Percentiles rank a stretch among this genome's conserved stretches.
Evolutionary conservation across 2,888 invertebrate genomes (phyloP).

Genomic region (Anoplius nigerrimus): DNA sequence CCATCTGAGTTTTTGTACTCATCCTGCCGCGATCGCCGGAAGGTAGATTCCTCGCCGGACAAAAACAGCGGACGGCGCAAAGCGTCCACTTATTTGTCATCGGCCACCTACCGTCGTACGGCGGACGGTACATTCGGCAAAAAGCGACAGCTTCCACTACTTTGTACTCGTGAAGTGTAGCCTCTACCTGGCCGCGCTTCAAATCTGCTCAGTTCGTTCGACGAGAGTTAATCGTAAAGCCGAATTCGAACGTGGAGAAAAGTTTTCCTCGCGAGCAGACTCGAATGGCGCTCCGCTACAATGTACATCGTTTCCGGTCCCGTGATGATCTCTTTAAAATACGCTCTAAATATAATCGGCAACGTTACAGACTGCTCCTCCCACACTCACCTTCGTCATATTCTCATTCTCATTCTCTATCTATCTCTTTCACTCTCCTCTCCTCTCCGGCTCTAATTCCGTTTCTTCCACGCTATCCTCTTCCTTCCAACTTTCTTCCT

Average conservation of each 20-base stretch:
- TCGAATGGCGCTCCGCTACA: not conserved
- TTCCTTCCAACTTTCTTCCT: not conserved
- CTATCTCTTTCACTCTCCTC: not conserved
- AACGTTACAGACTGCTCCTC: not conserved
- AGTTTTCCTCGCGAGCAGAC: not conserved
- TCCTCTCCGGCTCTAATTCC: not conserved
- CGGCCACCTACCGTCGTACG: not conserved
- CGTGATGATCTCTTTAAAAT: slow-evolving; percentile 3
- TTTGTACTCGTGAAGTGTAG: not conserved
- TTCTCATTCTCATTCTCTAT: not conserved
- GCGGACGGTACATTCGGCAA: not conserved
- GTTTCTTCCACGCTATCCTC: no score
- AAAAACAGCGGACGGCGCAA: no score
- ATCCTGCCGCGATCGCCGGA: not conserved
- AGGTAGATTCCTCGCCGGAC: no score
- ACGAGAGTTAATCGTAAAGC: no score
- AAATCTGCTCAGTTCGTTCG: no score
- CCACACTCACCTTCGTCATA: not conserved
- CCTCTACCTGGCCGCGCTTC: no score
- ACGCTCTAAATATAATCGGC: not conserved
- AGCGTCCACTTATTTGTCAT: not conserved
- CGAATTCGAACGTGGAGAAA: not conserved
- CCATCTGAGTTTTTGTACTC: not conserved
- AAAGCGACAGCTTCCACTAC: not conserved
- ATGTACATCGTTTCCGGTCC: not conserved